Conservation (phyloP, 2,113 vertebrate species). For the Acinonyx jubatus region DNA sequence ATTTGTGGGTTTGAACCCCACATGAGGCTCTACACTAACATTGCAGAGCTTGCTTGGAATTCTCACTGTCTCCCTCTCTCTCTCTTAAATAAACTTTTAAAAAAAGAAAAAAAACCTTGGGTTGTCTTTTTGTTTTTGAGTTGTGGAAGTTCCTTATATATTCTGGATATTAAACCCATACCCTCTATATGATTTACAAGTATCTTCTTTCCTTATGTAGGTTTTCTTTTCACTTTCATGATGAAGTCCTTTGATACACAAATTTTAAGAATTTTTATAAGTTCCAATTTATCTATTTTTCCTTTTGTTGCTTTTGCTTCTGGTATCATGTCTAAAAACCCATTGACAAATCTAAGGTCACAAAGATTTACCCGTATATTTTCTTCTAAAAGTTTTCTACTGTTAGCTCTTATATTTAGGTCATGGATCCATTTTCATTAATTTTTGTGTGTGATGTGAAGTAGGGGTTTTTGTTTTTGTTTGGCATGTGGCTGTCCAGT, state of each 20-base stretch:
- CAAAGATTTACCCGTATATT: not conserved
- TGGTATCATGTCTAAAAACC: not conserved
- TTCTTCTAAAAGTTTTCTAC: not conserved
- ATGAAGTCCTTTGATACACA: not conserved
- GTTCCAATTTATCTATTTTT: not conserved
- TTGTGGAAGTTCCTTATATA: not conserved
- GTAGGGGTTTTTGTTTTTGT: not conserved
- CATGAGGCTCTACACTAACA: too few relatives aligned
- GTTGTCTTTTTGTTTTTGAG: not conserved
- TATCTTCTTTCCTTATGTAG: not conserved
- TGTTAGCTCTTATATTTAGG: not conserved
- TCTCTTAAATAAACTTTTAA: too few relatives aligned
- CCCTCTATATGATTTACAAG: not conserved
- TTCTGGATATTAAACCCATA: not conserved
- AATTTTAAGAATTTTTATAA: not conserved
- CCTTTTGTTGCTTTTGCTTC: not conserved
- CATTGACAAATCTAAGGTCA: not conserved
- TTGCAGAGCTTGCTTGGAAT: too few relatives aligned
- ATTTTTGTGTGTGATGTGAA: not conserved
- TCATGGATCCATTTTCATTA: not conserved
- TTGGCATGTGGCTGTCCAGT: not conserved
- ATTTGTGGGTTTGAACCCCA: too few relatives aligned
- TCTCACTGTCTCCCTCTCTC: too few relatives aligned
- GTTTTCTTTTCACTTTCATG: not conserved
- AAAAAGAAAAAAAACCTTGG: too few relatives aligned